phyloP scores from a whole-genome alignment of 2,113 vertebrate species.

The Lagopus leucura region DNA sequence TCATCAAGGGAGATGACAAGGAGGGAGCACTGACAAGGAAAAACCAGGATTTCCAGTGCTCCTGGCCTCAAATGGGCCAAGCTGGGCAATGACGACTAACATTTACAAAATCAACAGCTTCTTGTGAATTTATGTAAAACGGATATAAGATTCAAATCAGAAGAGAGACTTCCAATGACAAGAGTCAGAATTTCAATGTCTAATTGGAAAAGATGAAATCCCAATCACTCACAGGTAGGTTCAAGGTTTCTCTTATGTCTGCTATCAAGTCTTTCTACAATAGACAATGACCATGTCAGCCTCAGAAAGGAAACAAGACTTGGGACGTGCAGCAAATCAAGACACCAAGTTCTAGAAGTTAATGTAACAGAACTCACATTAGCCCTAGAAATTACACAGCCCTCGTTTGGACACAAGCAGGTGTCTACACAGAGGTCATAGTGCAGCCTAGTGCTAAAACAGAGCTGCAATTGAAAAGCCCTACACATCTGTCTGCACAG shows the following conservation, averaged over 20 bases:
- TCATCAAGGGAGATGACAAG: not conserved
- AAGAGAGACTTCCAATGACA: not conserved
- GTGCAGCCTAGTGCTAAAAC: not conserved
- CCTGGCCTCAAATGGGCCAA: not conserved
- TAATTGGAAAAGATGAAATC: not conserved
- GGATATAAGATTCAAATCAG: not conserved
- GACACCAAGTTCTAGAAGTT: not conserved
- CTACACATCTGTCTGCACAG: not conserved
- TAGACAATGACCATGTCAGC: not conserved
- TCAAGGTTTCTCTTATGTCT: not conserved
- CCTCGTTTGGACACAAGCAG: not conserved
- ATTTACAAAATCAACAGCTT: not conserved
- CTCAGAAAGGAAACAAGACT: not conserved
- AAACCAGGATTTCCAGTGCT: not conserved
- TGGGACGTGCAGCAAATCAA: not conserved
- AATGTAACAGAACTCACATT: not conserved
- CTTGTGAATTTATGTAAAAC: not conserved
- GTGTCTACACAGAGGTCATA: not conserved
- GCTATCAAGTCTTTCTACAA: not conserved
- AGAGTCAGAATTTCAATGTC: not conserved
- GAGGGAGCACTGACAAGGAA: not conserved
- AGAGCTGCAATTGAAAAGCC: not conserved
- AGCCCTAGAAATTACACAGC: not conserved
- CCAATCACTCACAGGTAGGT: not conserved
- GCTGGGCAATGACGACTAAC: not conserved